Evolutionary conservation across 1,140 invertebrate species (phyloP), one percentile per base, ranked within the genome.

Genomic region (Anoplolepis gracilipes): DNA sequence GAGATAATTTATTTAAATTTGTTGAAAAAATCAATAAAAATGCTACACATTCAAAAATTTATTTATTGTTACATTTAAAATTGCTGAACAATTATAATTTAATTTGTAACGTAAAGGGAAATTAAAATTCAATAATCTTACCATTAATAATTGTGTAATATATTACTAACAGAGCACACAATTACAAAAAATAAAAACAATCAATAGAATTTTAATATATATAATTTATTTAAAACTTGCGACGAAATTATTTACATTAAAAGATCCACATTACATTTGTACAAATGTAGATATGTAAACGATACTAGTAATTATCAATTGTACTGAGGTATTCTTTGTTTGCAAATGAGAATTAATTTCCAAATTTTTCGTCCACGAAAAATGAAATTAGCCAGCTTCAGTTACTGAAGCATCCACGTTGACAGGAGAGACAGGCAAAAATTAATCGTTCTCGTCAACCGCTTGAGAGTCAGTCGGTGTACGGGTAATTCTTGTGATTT

Each of bases 331-430:
- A 33, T 72, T 59, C 78, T 59, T 72, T 59, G 53, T 61, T 82
- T 59, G 78, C 28, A 2, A 46, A 82, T 33, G 55, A 57, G 69
- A 82, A 82, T 82, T 82, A 82, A 82, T 82, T 36, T 82, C 67
- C 55, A 67, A 88, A 88, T 88, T 85, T 84, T 88, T 84, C 72
- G 75, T 76, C 42, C 42, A 59, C 72, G 57, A 84, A 59, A 84
- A 73, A 30, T 62, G 73, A 84, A 84, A 84, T 84, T 84, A 84
- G 69, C 72, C 57, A 30, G 73, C 59, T 82, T 73, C 78, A 55
- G 67, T 84, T 84, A 75, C 81, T 72, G 49, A 64, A 64, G 81
- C 69, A 19, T 39, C 39, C 70, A 84, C 55, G 70, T 64, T 84
- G 81, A 77, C 72, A 61, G 61, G 36, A 75, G 69, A 46, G 72